A percentile compares a stretch with the other conserved stretches of the same genome.
Conservation (phyloP, 1,140 invertebrate genomes). For the Oncopeltus fasciatus region DNA sequence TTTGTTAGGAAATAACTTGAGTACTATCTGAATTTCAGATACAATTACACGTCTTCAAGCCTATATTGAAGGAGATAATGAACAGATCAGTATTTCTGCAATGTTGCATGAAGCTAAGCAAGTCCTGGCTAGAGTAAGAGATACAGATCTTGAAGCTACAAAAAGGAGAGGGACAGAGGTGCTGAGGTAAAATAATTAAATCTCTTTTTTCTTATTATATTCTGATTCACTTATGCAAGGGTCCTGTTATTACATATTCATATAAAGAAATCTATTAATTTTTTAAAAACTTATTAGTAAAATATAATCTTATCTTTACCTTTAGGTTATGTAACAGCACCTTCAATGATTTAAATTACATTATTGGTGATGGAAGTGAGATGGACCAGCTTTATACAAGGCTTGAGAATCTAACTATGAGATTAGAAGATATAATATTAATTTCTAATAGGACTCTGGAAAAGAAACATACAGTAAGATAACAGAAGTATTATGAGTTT, state of each 20-base stretch:
- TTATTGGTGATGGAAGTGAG: constrained; percentile 19
- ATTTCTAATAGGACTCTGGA: constrained; percentile 1
- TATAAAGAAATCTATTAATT: too few relatives aligned
- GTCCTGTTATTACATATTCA: constrained; percentile 9
- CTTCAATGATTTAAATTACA: constrained; percentile 17
- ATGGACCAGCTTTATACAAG: constrained; percentile 13
- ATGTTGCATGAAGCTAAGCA: constrained; percentile 40
- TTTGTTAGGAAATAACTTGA: too few relatives aligned
- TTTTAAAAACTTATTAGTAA: too few relatives aligned
- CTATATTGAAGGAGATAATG: constrained; percentile 35
- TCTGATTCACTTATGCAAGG: too few relatives aligned
- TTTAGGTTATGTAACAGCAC: constrained; percentile 16
- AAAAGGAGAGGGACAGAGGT: constrained; percentile 33
- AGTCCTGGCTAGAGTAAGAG: constrained; percentile 39
- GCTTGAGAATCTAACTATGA: constrained; percentile 11
- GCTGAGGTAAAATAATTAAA: constrained; percentile 27
- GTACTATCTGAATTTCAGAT: constrained; percentile 14
- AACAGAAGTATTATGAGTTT: too few relatives aligned
- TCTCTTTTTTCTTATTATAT: constrained; percentile 5
- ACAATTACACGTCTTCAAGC: constrained; percentile 28
- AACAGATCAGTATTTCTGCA: constrained; percentile 40
- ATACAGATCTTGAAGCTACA: constrained; percentile 32
- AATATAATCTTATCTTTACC: too few relatives aligned
- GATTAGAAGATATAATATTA: constrained; percentile 7
- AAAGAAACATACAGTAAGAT: constrained; percentile 4